Conservation (phyloP, 2,888 invertebrate species). For the Yponomeuta plumbellus region DNA sequence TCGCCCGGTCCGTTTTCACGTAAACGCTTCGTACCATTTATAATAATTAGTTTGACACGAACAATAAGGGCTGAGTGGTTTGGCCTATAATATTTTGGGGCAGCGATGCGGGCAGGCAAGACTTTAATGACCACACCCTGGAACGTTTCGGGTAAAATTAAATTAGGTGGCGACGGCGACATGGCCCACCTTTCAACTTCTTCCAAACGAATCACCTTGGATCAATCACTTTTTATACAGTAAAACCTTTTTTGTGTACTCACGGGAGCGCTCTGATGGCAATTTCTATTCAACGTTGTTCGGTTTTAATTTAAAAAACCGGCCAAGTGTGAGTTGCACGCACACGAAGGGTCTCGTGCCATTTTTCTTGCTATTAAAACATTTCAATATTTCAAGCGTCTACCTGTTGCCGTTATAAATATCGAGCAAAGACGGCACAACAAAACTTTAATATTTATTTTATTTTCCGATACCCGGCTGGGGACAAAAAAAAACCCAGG, state of each 20-base stretch:
- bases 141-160: slow-evolving; percentile 61
- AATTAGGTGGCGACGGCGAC: slow-evolving; percentile 53
- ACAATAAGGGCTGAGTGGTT: slow-evolving; percentile 60
- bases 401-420: no score
- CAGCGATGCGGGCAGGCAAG: slow-evolving; percentile 10
- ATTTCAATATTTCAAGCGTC: no score
- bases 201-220: not conserved
- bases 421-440: no score
- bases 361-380: no score
- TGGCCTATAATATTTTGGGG: slow-evolving; percentile 45
- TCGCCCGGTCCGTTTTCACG: slow-evolving; percentile 37
- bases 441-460: no score
- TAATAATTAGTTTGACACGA: slow-evolving; percentile 61
- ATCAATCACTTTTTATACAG: not conserved
- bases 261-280: not conserved
- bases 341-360: no score
- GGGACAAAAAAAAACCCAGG: no score
- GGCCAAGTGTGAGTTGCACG: no score
- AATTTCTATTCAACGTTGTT: no score
- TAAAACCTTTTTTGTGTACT: not conserved
- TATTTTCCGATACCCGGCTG: no score
- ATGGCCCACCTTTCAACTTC: slow-evolving; percentile 12
- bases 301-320: no score
- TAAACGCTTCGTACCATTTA: slow-evolving; percentile 53
- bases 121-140: slow-evolving; percentile 52